Base-by-base conservation (phyloP, 1,140 invertebrate genomes). In the Trichonephila inaurata region DNA sequence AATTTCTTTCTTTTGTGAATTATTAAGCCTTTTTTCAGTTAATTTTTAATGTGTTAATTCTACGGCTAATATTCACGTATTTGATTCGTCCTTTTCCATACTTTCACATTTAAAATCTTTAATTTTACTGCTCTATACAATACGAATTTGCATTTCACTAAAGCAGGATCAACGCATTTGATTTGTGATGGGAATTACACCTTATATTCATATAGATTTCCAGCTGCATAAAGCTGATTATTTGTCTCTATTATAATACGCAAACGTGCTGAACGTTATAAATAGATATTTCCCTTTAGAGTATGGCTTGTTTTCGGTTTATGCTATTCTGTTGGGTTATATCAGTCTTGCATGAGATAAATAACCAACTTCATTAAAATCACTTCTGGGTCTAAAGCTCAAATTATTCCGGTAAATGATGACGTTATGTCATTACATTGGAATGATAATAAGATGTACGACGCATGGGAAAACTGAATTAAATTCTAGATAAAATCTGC, bases 241-340 rank as follows among this genome's bases (percentile, higher is more conserved):
- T 60, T 58, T 51, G 44, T 44, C 44, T 24, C 58, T 24, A 85
- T 85, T 58, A 85, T 58, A 58, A 58, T 85, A 85, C 58, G 82
- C 82, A 85, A 85, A 85, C 82, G 82, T 85, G 82, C 82, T 58
- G 60, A 85, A 60, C 24, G 24, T 85, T 85, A 85, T 85, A 85
- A 85, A 60, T 19, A 85, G 82, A 85, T n/a, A 19, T 58, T 51
- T 24, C 10, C 19, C 82, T 18, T 58, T 3, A 5, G 18, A 6
- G 21, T 33, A 21, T 6, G 58, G 19, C 82, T 40, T 85, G 44
- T 28, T 85, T 85, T n/a, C 14, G 21, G 82, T 21, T 21, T n/a
- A 24, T 44, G n/a, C 1, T 85, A 58, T 60, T 51, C 82, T 60
- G 21, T 60, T 60, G 44, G 58, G 18, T 77, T 16, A 6, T 28